Evolutionary conservation across 2,888 invertebrate species (phyloP), one percentile per base, ranked within the genome.

Genomic region (Axea sp.): DNA sequence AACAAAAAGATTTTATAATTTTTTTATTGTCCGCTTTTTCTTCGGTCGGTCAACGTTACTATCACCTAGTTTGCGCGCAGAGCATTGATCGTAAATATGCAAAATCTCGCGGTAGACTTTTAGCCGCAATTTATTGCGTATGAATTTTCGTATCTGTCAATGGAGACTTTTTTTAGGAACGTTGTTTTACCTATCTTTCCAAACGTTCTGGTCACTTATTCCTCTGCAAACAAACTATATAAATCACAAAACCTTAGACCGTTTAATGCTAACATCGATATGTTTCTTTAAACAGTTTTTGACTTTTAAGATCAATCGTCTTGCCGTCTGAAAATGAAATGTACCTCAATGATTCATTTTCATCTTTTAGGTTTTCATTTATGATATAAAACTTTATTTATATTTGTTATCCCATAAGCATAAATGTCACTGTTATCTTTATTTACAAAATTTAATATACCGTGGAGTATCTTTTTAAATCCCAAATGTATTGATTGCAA

Each of bases 131-230:
- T 86, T 86, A 86, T 86, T 86, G 85, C 85, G 85, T 85, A 86
- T 86, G 85, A 86, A 85, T 84, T 85, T 78, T 76, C 79, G 82
- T 83, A 84, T 86, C 86, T 86, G 86, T 85, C 86, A 86, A 85
- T 85, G 81, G 81, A 39, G 19, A 53, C 14, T 53, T 59, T 73
- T 65, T 65, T 53, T 1, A 11, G 19, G n/a, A n/a, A 65, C 41
- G 51, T 60, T 67, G 65, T 65, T 74, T 74, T 57, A 65, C 60
- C 51, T 65, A 65, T 71, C 67, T 49, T 47, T 47, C 14, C 2
- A 37, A 64, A 37, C 24, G 33, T 33, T 53, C 43, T 22, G 64
- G 53, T 74, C 64, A 65, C 59, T 64, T 59, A 51, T 51, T 14
- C 43, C 57, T 11, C 22, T n/a, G 51, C 43, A 69, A 68, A 68